These are phyloP conservation scores for Cylindroiulus punctatus DNA, from an alignment of 2,888 invertebrate genomes.

Conservation along the genomic window DNA sequence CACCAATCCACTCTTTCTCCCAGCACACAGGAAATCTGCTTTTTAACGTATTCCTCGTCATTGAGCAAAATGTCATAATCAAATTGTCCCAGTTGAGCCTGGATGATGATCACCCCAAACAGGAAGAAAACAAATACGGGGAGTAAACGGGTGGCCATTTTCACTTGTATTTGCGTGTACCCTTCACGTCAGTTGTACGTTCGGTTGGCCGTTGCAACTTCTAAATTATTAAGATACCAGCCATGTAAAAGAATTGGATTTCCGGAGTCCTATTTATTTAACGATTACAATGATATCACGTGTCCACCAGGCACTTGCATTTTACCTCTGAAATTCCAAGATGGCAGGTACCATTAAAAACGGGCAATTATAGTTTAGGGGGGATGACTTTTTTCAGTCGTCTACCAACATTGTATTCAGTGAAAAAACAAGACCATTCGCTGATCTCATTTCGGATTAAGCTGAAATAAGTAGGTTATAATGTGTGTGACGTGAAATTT, in stretches of 20 bases:
- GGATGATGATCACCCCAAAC: constrained; percentile 19
- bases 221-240: background rate
- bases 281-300: background rate
- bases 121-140: background rate
- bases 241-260: background rate
- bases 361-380: background rate
- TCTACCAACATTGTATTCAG: no score
- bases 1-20: constrained; percentile 35
- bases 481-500: background rate
- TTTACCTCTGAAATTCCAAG: background rate
- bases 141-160: background rate
- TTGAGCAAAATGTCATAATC: constrained; percentile 52
- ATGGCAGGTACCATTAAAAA: background rate
- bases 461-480: background rate
- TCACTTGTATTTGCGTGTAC: background rate
- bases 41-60: constrained; percentile 40
- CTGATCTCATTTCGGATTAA: background rate
- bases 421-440: background rate
- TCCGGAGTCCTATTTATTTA: background rate
- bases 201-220: background rate
- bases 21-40: constrained; percentile 36
- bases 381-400: background rate
- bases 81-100: constrained; percentile 5
- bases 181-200: no score
- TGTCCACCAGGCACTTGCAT: background rate